A percentile compares a stretch with the other conserved stretches of the same genome.
These are phyloP conservation scores for Leptocoma aspasia DNA, from an alignment of 2,113 vertebrate genomes.

Conservation along the genomic window DNA sequence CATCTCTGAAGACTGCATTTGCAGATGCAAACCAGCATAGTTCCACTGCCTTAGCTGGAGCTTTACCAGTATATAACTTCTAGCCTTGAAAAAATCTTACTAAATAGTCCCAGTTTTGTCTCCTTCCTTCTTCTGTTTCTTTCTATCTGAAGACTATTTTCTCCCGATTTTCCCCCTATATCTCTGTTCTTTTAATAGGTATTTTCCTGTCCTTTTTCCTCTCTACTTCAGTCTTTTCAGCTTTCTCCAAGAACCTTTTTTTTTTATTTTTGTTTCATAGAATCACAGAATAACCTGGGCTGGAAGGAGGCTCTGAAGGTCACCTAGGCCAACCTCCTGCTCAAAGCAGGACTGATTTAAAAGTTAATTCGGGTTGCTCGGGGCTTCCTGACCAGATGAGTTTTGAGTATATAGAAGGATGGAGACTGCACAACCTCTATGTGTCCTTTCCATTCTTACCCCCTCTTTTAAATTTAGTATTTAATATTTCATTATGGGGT, in stretches of 20 bases:
- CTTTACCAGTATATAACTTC: not conserved
- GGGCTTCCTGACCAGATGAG: not conserved
- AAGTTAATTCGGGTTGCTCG: not conserved
- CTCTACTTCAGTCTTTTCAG: not conserved
- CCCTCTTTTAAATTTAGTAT: rapidly evolving
- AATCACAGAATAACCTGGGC: not conserved
- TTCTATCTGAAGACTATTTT: not conserved
- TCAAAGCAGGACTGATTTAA: not conserved
- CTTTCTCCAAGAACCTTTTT: not conserved
- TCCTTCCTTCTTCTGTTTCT: not conserved
- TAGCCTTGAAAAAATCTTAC: not conserved
- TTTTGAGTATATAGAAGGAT: not conserved
- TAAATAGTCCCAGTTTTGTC: not conserved
- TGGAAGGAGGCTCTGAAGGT: not conserved
- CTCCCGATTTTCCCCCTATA: not conserved
- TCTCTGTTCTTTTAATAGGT: not conserved
- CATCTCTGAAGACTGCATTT: not conserved
- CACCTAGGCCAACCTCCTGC: not conserved
- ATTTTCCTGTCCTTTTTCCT: not conserved
- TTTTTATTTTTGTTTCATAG: not conserved
- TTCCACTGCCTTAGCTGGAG: not conserved
- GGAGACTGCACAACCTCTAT: not conserved
- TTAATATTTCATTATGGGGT: not conserved
- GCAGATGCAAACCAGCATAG: not conserved
- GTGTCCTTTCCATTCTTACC: not conserved